These are phyloP conservation scores for Anoplopoma fimbria DNA, from an alignment of 2,113 vertebrate genomes.

Conservation along the genomic window DNA sequence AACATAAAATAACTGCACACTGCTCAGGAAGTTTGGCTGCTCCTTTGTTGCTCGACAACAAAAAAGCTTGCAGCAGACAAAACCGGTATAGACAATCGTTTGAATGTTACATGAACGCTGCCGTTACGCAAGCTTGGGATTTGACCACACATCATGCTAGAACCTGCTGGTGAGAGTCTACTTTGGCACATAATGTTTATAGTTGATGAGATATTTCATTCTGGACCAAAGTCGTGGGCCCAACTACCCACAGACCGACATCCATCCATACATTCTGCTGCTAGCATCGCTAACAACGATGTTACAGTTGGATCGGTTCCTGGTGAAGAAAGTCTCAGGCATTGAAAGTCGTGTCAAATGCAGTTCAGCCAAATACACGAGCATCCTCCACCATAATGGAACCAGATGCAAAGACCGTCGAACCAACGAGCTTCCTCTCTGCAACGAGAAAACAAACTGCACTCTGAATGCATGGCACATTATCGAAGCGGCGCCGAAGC, in stretches of 20 bases:
- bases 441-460: slow-evolving; percentile 24
- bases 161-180: background rate
- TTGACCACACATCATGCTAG: too few species aligned
- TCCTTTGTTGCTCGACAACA: too few species aligned
- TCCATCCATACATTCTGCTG: background rate
- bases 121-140: too few species aligned
- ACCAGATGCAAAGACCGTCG: slow-evolving; percentile 21
- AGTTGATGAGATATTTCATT: background rate
- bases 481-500: slow-evolving; percentile 8
- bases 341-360: too few species aligned
- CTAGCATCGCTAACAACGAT: background rate
- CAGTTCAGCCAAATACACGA: background rate
- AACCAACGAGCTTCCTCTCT: slow-evolving; percentile 6
- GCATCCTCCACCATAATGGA: slow-evolving; percentile 5
- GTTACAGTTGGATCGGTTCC: background rate
- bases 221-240: background rate
- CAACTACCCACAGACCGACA: background rate
- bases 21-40: too few species aligned
- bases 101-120: background rate
- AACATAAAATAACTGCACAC: too few species aligned
- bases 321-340: background rate
- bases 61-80: background rate
- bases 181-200: background rate
- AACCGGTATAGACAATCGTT: background rate
- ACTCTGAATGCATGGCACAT: slow-evolving; percentile 13